Conservation (phyloP, 2,113 vertebrate species). For the Pterocles orientalis region DNA sequence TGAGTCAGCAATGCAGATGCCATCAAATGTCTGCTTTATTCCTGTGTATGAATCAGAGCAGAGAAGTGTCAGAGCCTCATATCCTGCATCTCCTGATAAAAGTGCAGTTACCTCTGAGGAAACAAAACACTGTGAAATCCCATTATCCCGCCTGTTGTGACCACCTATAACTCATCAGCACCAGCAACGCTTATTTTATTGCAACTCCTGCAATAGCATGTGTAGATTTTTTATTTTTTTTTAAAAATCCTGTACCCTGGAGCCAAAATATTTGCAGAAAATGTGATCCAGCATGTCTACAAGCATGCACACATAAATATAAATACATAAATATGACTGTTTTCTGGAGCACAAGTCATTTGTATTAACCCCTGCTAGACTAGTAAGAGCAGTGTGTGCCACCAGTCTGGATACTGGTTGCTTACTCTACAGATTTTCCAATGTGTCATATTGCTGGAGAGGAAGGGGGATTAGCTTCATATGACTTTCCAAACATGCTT, state of each 20-base stretch:
- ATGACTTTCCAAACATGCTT: not conserved
- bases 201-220: not conserved
- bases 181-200: not conserved
- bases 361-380: not conserved
- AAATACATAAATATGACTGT: not conserved
- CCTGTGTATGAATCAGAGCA: slow-evolving; percentile 8
- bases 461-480: not conserved
- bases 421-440: not conserved
- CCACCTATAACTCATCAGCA: not conserved
- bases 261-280: not conserved
- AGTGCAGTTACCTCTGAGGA: not conserved
- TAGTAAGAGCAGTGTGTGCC: not conserved
- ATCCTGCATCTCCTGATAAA: slow-evolving; percentile 2
- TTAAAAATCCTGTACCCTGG: not conserved
- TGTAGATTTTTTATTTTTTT: not conserved
- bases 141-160: not conserved
- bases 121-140: not conserved
- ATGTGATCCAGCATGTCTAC: not conserved
- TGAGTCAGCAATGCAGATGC: slow-evolving; percentile 58
- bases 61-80: not conserved
- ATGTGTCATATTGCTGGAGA: not conserved
- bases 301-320: accelerated
- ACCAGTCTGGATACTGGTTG: not conserved
- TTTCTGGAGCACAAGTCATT: not conserved
- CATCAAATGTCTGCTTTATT: slow-evolving; percentile 10